These are phyloP conservation scores for Sebastes melanostomus DNA, from an alignment of 2,797 vertebrate genomes.

Conservation along the genomic window DNA sequence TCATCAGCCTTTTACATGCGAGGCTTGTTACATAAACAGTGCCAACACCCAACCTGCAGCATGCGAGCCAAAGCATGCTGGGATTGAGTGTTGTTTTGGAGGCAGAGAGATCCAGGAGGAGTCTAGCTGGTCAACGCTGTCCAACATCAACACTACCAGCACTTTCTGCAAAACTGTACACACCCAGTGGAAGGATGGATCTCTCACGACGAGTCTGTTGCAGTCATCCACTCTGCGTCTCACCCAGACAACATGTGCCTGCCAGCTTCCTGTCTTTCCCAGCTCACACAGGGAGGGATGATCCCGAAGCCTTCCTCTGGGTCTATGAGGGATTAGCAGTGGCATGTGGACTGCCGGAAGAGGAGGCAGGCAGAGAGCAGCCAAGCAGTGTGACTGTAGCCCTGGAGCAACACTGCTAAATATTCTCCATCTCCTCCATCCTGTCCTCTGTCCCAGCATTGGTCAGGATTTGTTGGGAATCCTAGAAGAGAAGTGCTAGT, in stretches of 20 bases:
- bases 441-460: not conserved
- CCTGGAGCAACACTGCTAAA: constrained; percentile 3
- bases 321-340: constrained; percentile 52
- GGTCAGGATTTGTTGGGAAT: not conserved
- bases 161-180: constrained; percentile 5
- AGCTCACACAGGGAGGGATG: constrained; percentile 41
- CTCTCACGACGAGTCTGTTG: constrained; percentile 18
- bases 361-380: constrained; percentile 40
- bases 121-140: constrained; percentile 31
- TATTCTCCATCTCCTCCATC: not conserved
- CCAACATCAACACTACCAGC: constrained; percentile 48
- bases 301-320: constrained; percentile 51
- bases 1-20: not conserved
- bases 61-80: constrained; percentile 10
- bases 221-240: constrained; percentile 23
- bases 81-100: constrained; percentile 6
- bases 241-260: constrained; percentile 38
- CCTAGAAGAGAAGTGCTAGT: not conserved
- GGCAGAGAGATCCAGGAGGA: constrained; percentile 11
- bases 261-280: constrained; percentile 43
- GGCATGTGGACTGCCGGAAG: constrained; percentile 51
- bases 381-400: constrained; percentile 25
- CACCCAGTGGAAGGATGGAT: constrained; percentile 23
- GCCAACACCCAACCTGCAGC: constrained; percentile 10
- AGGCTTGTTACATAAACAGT: not conserved